Evolutionary conservation across 1,140 invertebrate species (phyloP).

Genomic region (Delia radicum): DNA sequence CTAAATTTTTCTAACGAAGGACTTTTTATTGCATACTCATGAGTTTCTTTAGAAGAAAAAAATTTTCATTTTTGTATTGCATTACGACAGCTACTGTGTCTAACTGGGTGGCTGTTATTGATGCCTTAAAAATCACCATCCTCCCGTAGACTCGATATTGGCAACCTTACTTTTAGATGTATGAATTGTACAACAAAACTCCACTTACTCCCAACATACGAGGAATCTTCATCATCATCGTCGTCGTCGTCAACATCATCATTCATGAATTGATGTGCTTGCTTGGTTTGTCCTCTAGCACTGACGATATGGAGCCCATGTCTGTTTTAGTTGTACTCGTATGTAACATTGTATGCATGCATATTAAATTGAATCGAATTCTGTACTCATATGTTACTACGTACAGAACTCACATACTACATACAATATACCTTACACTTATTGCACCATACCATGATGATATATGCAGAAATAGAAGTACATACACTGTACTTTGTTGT

Average conservation of each 20-base stretch:
- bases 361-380: slow-evolving; percentile 56
- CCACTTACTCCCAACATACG: neutral
- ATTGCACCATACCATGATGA: neutral
- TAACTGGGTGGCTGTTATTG: slow-evolving; percentile 21
- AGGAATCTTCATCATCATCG: neutral
- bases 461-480: no score
- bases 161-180: neutral
- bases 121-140: neutral
- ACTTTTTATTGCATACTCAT: neutral
- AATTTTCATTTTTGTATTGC: slow-evolving; percentile 8
- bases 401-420: neutral
- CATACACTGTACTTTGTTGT: neutral
- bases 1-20: neutral
- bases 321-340: neutral
- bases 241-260: neutral
- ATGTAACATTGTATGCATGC: slow-evolving; percentile 31
- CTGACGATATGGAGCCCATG: neutral
- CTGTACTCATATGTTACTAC: slow-evolving; percentile 31
- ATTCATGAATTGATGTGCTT: slow-evolving; percentile 1
- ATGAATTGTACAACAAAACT: neutral
- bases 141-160: neutral
- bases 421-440: neutral
- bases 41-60: slow-evolving; percentile 12
- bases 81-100: slow-evolving; percentile 23
- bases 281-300: neutral